Evolutionary conservation across 1,140 invertebrate genomes (phyloP), one percentile per base, ranked within the genome.

Genomic region (Drosophila nebulosa): DNA sequence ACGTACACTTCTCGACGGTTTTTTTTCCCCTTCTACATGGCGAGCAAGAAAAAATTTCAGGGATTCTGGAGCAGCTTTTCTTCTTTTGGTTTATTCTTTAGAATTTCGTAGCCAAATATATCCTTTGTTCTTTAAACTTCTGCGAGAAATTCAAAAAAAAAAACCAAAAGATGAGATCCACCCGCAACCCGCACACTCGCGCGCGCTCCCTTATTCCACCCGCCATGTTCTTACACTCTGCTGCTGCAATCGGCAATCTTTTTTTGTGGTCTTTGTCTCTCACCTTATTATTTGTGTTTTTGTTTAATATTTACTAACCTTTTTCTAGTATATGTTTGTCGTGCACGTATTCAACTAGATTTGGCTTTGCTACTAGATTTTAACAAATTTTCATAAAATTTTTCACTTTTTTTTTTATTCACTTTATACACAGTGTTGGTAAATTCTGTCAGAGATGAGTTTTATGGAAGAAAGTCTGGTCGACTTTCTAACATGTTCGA

Each of bases 321-420:
- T 46, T 46, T 21, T 10, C 10, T 3, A 36, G 3, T 21, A 16
- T 46, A 16, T 21, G 9, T 46, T 21, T 46, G 7, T 21, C 18
- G 18, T 6, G 39, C 39, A 7, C 9, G 39, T 46, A 46, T 46
- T 46, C 39, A 46, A 46, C 1, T 46, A 46, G 16, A 46, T 46
- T 46, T 21, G 7, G 6, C 5, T 9, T 21, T 18, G 39, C 9
- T 46, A 21, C 39, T 21, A 46, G 53, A 56, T 72, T 69, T 75
- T 64, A 46, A 46, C 16, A 21, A 46, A 46, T 46, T 46, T 46
- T 46, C 39, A 46, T 46, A 18, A 18, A 46, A 21, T 46, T 46
- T 46, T 21, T 46, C 39, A 46, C 18, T 58, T 58, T 58, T n/a
- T 58, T n/a, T 57, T 62, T 26, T 60, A 52, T 32, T 61, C 64